Evolutionary conservation across 2,797 vertebrate species (phyloP), one percentile per base, ranked within the genome.

Genomic region (Bovichtus diacanthus): DNA sequence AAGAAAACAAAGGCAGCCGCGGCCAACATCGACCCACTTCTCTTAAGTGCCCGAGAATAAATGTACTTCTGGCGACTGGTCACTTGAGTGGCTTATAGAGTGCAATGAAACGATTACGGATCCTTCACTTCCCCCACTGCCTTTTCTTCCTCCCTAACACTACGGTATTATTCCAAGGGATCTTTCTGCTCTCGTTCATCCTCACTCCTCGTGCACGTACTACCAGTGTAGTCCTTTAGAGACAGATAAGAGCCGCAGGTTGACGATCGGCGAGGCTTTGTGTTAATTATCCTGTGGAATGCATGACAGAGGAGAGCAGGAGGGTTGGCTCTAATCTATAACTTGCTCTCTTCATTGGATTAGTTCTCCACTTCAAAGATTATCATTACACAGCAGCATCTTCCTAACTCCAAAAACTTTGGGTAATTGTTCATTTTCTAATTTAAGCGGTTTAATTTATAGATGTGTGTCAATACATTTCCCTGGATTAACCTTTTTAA

Each of bases 1-100:
- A 53, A 62, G 53, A 49, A 77, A 70, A 80, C 71, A 64, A 56
- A 72, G 9, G 60, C 53, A 51, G 9, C 49, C 27, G 61, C 34
- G 46, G n/a, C 58, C 44, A 31, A 25, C 54, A 83, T 73, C 21
- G n/a, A 77, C 59, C 82, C 74, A 76, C 87, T 85, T 80, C 66
- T 85, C 76, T 83, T 39, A 74, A 85, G 80, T 80, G 69, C 60
- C 65, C 3, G 0, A 76, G 77, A 82, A 62, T 84, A 55, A 81
- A 82, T 74, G 60, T 66, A 65, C 71, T 66, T 70, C 63, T 69
- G 73, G 49, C 67, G 74, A n/a, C 63, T 60, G 83, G 74, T 80
- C 76, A 80, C 72, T 76, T 36, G 64, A 81, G 74, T 58, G 71
- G 25, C 29, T 88, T 77, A 78, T 69, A 59, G 74, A 88, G 81